Base-by-base conservation (phyloP, 2,113 vertebrate genomes). In the Larimichthys crocea region DNA sequence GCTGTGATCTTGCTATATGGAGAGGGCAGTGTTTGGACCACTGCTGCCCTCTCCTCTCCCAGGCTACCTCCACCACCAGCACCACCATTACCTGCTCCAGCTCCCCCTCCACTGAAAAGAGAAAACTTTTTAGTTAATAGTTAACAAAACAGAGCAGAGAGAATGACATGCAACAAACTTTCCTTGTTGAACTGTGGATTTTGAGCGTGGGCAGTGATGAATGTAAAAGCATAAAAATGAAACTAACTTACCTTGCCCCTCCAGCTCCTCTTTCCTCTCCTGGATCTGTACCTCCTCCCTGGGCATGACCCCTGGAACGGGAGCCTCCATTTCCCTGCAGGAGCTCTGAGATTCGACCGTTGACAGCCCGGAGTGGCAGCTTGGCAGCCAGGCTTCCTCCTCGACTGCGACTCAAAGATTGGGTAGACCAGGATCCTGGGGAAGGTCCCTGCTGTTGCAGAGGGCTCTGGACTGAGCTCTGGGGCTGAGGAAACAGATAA, bases 1-100 rank as follows among this genome's bases (percentile, higher is more conserved):
- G 98, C 97, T 0, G 98, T 99, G 80, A 99, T 95, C 92, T 99
- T 99, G 94, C 98, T 99, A 94, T 99, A 99, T 24, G 98, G 98
- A 0, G 98, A 99, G 1, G 98, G 98, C 57, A 99, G 94, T 10
- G 95, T 91, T 82, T 95, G 96, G n/a, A 95, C 91, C n/a, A 89
- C 83, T 12, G 94, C 57, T 53, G 95, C 89, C 81, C 86, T 96
- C 85, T 98, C 97, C 0, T 97, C 97, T 8, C 88, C 93, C 0
- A 74, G 85, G 22, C 68, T 40, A 4, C 71, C 83, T 1, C 72
- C 90, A 0, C 90, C 94, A 83, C 89, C 94, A 40, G 71, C 90
- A 0, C 89, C 94, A 83, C 72, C 89, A 0, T 74, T 84, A 1
- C 85, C 90, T 0, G 63, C 64, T 65, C 14, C 82, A 68, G 74